phyloP scores from a whole-genome alignment of 2,888 invertebrate species.

The Phrixothrix hirtus region DNA sequence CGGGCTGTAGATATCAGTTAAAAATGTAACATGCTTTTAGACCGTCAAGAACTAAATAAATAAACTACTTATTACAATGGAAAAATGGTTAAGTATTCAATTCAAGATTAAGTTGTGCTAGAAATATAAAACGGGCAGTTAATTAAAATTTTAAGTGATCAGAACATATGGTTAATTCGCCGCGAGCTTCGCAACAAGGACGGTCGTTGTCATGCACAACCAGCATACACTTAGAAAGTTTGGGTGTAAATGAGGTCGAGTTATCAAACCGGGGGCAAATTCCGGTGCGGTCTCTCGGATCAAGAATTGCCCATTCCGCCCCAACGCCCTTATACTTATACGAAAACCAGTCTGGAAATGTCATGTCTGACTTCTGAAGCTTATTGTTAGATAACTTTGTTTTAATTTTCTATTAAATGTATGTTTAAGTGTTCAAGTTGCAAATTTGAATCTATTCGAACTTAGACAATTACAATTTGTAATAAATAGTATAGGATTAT shows the following conservation, averaged over 20 bases:
- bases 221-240: conserved; percentile 30
- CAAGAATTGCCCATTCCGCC: conserved; percentile 41
- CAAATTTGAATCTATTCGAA: too few species aligned
- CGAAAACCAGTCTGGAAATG: conserved; percentile 42
- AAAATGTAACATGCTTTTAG: too few species aligned
- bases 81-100: too few species aligned
- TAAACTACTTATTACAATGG: too few species aligned
- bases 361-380: conserved; percentile 40
- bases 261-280: conserved; percentile 40
- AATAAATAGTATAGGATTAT: too few species aligned
- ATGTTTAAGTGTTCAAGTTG: too few species aligned
- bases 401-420: background rate
- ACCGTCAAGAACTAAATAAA: too few species aligned
- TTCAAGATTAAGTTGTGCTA: too few species aligned
- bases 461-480: too few species aligned
- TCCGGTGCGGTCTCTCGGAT: conserved; percentile 39
- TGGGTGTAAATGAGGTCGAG: conserved; percentile 39
- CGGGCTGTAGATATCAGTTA: too few species aligned
- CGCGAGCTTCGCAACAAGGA: conserved; percentile 34
- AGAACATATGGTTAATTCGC: conserved; percentile 17
- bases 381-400: conserved; percentile 34
- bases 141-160: conserved; percentile 7
- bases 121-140: too few species aligned
- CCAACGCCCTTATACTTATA: conserved; percentile 40
- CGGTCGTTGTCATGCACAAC: conserved; percentile 35